phyloP scores from a whole-genome alignment of 2,113 vertebrate species.

The Empidonax alnorum region DNA sequence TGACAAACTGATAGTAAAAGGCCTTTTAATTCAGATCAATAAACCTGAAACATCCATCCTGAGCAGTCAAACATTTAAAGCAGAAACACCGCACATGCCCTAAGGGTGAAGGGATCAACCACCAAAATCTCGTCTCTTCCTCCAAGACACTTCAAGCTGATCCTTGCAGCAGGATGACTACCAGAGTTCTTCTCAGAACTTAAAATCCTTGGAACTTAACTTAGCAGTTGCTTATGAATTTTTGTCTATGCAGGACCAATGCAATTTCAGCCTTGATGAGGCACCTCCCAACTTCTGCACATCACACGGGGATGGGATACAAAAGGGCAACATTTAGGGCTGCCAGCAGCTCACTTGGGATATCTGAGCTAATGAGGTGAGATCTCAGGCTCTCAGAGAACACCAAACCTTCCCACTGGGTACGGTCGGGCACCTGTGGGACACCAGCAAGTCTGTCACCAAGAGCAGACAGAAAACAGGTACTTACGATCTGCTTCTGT shows the following conservation, averaged over 20 bases:
- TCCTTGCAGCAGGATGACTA: background rate
- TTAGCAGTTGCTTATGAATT: background rate
- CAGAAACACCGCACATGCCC: background rate
- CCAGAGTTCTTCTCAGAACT: background rate
- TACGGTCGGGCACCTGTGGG: background rate
- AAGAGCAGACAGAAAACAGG: background rate
- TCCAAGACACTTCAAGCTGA: background rate
- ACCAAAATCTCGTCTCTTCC: background rate
- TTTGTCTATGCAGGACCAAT: background rate
- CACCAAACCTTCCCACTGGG: background rate
- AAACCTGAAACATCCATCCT: background rate
- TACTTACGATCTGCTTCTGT: slow-evolving; percentile 98
- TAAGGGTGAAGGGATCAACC: background rate
- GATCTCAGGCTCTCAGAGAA: background rate
- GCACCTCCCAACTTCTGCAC: background rate
- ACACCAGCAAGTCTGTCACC: background rate
- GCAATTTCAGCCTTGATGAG: background rate
- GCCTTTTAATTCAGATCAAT: background rate
- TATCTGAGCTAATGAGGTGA: background rate
- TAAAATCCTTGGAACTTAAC: background rate
- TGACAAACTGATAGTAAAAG: background rate
- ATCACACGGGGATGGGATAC: background rate
- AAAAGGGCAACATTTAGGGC: background rate
- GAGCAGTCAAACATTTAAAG: background rate
- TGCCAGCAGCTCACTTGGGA: background rate